Evolutionary conservation across 2,113 vertebrate species (phyloP), one percentile per base, ranked within the genome.

Genomic region (Mirounga angustirostris): DNA sequence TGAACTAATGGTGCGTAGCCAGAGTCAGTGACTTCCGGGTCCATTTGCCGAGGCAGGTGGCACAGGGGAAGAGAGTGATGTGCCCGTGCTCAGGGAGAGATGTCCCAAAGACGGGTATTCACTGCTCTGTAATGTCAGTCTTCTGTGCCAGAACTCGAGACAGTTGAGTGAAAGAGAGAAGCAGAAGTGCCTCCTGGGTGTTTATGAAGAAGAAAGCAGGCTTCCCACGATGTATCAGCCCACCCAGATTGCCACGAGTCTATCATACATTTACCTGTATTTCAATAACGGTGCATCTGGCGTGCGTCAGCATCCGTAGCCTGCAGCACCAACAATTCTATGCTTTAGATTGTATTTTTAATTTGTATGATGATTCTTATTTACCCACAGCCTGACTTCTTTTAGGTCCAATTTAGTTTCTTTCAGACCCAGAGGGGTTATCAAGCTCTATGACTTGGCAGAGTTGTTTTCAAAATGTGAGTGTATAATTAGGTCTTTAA

Each of bases 301-400:
- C 33, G 13, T 73, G 85, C 4, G n/a, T 28, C 40, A 91, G 94
- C 95, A 71, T 93, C 96, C 19, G 6, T 91, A 95, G 96, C 97
- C 97, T 21, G 61, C 52, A 95, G 97, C 96, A 95, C 50, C 28
- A 73, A 80, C 58, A 43, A 63, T 87, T 52, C 91, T 61, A 36
- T 26, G 65, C 79, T 94, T 84, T 69, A 83, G 85, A 76, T 69
- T 83, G 59, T 86, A 85, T 97, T 98, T 98, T 97, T 95, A 96
- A 98, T 97, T 95, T 98, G 81, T 92, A 74, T 96, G 89, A 87
- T 96, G 96, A 85, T 97, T 98, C 91, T 97, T 98, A 91, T 93
- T 98, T 98, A 98, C 69, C 94, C 78, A 95, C 12, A 93, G 24
- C 22, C 92, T 95, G 83, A 91, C 97, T 97, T 96, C 96, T 98